phyloP scores from a whole-genome alignment of 2,113 vertebrate species.

The Vidua macroura region DNA sequence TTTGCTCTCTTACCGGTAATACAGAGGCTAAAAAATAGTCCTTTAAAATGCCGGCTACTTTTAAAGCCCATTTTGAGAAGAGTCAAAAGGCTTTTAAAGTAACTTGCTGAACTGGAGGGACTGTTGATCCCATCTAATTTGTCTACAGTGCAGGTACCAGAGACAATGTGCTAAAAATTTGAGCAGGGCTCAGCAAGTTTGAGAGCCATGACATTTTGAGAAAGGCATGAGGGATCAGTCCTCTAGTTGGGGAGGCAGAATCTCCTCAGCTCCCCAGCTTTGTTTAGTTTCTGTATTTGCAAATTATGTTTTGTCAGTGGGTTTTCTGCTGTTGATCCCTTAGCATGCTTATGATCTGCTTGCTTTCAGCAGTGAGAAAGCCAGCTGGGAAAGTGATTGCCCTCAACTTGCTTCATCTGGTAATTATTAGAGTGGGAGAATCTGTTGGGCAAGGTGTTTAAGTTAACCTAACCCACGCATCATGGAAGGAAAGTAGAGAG shows the following conservation, averaged over 20 bases:
- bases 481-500: not conserved
- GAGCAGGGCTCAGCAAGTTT: not conserved
- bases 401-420: not conserved
- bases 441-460: not conserved
- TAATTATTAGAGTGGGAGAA: not conserved
- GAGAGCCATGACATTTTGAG: not conserved
- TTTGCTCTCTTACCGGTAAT: not conserved
- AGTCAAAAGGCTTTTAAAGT: not conserved
- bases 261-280: not conserved
- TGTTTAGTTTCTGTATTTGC: not conserved
- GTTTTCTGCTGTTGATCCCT: not conserved
- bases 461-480: not conserved
- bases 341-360: not conserved
- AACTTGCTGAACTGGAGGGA: not conserved
- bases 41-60: not conserved
- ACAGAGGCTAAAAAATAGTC: not conserved
- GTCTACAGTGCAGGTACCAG: not conserved
- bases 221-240: not conserved
- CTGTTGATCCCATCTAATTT: not conserved
- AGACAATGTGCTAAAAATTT: not conserved
- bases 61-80: not conserved
- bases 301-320: not conserved
- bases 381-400: not conserved
- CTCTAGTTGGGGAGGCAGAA: not conserved
- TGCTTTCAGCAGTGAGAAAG: not conserved